Evolutionary conservation across 2,888 invertebrate genomes (phyloP), one percentile per base, ranked within the genome.

Genomic region (Amorpha juglandis): DNA sequence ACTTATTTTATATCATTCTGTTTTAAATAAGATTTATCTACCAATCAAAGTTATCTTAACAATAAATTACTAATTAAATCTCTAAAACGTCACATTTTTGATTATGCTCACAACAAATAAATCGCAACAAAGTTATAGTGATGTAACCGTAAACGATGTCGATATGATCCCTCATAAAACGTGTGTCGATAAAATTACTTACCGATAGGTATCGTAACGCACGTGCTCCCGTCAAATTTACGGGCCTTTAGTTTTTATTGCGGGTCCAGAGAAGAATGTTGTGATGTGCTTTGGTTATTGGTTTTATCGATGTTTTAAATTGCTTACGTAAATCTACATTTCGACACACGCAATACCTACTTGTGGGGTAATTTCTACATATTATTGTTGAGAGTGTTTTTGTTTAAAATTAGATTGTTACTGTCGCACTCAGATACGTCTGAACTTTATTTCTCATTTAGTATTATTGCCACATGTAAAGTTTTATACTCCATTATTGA

Each of bases 21-120:
- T 47, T 50, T 63, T 63, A 65, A 70, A 65, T 64, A 42, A 51
- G 50, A 66, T 66, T 69, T 7, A 71, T 75, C 72, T 72, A 55
- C 38, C 16, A 38, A 58, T 19, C 42, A 42, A 19, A 38, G 9
- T 14, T 6, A 52, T 38, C 12, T 68, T 68, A 69, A 74, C 75
- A 77, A 83, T 86, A 86, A 87, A 89, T 85, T 76, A 82, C 73
- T 84, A 86, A 89, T 87, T 86, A 86, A 88, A 82, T 78, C 79
- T 73, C 71, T 84, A 79, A 84, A 27, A 86, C 74, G 74, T 76
- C 79, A 79, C 70, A 81, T 84, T 82, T 82, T 78, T 67, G 79
- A 80, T 84, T 80, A 86, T 84, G 80, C 80, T 82, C 76, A 80
- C 77, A 74, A 71, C 75, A 78, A 77, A 81, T 88, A 84, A 86